Evolutionary conservation across 1,140 invertebrate species (phyloP).

Genomic region (Bathynomus jamesi): DNA sequence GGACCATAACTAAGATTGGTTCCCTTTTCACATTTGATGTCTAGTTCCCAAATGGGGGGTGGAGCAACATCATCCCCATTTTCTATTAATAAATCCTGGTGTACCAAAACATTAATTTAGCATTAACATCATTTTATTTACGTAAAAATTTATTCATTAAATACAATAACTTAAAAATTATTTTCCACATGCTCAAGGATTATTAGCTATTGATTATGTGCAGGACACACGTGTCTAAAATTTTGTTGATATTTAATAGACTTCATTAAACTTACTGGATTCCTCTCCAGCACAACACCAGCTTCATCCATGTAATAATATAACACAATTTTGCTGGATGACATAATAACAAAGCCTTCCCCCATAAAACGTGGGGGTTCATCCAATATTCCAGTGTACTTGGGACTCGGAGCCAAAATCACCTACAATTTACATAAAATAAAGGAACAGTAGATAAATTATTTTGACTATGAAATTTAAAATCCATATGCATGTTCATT

Average conservation of each 20-base stretch:
- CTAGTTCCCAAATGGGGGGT: slow-evolving; percentile 87
- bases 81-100: slow-evolving; percentile 67
- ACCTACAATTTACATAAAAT: slow-evolving; percentile 48
- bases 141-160: no score
- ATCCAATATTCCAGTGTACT: slow-evolving; percentile 85
- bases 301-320: slow-evolving; percentile 97
- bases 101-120: slow-evolving; percentile 10
- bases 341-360: slow-evolving; percentile 93
- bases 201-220: no score
- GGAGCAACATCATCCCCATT: slow-evolving; percentile 88
- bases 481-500: no score
- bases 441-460: slow-evolving; percentile 7
- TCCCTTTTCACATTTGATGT: slow-evolving; percentile 92
- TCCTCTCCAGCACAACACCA: slow-evolving; percentile 44
- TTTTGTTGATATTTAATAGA: slow-evolving; percentile 17
- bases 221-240: slow-evolving; percentile 20
- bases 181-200: no score
- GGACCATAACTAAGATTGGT: slow-evolving; percentile 97
- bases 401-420: slow-evolving; percentile 84
- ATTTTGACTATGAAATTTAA: not conserved
- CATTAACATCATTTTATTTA: no score
- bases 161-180: no score
- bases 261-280: slow-evolving; percentile 14
- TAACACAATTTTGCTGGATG: slow-evolving; percentile 86
- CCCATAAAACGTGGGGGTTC: slow-evolving; percentile 96